Conservation (phyloP, 1,140 invertebrate genomes). For the Prorops nasuta region DNA sequence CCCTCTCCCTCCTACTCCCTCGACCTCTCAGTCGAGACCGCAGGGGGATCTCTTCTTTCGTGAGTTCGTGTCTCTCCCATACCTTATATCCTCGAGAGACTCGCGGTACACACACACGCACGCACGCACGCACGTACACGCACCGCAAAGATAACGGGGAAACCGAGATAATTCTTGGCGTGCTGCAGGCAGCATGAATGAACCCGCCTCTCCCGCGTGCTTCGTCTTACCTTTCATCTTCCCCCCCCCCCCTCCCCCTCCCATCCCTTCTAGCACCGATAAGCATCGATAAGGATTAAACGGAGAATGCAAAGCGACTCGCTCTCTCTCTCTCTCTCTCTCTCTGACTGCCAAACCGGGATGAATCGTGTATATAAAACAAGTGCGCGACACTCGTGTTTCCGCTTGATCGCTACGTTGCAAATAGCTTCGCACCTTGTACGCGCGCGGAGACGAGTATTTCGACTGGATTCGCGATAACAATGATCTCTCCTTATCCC, state of each 20-base stretch:
- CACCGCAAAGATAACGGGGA: conserved; percentile 23
- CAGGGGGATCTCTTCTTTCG: conserved; percentile 26
- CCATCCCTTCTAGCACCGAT: background rate
- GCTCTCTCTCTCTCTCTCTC: no score
- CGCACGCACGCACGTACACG: conserved; percentile 28
- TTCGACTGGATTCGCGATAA: no score
- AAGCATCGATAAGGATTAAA: background rate
- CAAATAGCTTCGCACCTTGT: no score
- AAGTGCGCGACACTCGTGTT: no score
- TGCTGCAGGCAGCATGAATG: conserved; percentile 26
- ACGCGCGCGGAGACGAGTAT: no score
- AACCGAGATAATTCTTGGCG: conserved; percentile 30
- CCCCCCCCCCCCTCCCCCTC: background rate
- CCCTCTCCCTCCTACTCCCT: conserved; percentile 1
- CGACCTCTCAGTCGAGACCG: conserved; percentile 9
- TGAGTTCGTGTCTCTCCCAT: conserved; percentile 22
- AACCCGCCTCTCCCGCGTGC: background rate
- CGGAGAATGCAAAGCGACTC: no score
- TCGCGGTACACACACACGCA: conserved; percentile 9
- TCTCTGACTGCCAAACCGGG: no score
- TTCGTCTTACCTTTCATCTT: background rate
- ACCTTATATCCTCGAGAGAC: background rate
- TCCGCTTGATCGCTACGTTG: no score
- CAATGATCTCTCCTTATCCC: no score
- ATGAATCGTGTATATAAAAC: no score